phyloP scores from a whole-genome alignment of 2,797 vertebrate species.

The Intellagama lesueurii region DNA sequence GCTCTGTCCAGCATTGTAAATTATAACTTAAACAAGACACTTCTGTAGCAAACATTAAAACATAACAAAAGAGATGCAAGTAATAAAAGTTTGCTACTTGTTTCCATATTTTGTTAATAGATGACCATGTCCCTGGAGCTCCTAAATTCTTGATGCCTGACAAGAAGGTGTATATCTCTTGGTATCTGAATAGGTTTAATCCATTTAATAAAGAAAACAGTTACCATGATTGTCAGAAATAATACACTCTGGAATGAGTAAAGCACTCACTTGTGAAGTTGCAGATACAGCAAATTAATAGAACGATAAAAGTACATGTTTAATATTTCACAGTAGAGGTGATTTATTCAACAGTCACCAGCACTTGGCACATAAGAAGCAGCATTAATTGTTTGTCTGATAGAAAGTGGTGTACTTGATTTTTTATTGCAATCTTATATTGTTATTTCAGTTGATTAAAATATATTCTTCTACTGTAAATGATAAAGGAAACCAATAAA shows the following conservation, averaged over 20 bases:
- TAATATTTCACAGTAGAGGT: constrained; percentile 57
- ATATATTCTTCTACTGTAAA: constrained; percentile 52
- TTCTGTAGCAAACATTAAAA: neutral
- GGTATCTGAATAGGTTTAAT: constrained; percentile 51
- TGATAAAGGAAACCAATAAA: constrained; percentile 50
- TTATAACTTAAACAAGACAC: neutral
- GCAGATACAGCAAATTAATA: constrained; percentile 59
- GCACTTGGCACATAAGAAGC: constrained; percentile 54
- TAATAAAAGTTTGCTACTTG: neutral
- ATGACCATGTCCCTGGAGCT: neutral
- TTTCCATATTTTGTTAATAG: constrained; percentile 7
- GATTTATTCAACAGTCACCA: constrained; percentile 70
- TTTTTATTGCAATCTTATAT: constrained; percentile 57
- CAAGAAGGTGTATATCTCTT: constrained; percentile 54
- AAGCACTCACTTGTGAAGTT: constrained; percentile 56
- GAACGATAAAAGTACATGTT: constrained; percentile 56
- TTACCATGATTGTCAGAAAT: constrained; percentile 68
- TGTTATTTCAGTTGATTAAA: constrained; percentile 35
- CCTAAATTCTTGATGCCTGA: constrained; percentile 13
- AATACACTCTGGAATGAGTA: constrained; percentile 66
- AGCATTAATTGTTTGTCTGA: constrained; percentile 63
- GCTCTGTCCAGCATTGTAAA: neutral
- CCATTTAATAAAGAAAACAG: constrained; percentile 63
- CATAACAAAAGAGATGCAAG: neutral
- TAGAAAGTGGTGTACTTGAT: constrained; percentile 59